Evolutionary conservation across 2,113 vertebrate species (phyloP), one percentile per base, ranked within the genome.

Genomic region (Lota lota): DNA sequence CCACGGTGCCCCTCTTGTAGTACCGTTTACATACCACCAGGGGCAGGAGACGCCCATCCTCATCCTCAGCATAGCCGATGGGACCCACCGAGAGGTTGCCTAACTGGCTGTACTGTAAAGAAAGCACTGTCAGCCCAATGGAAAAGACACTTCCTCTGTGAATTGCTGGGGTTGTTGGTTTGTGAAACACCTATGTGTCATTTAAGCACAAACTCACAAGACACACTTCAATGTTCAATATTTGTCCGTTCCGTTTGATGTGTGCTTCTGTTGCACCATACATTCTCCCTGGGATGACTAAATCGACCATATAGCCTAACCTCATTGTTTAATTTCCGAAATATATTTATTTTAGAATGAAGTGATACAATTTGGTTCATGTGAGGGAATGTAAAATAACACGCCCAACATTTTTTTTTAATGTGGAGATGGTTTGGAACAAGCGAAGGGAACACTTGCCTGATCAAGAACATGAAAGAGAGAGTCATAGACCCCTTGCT

Each of bases 381-480:
- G 2, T 14, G 1, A 33, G 28, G 28, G 7, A 33, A 33, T 4
- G 28, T 33, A 33, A 47, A 47, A 47, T 1, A 2, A 47, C 7
- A 47, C 40, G n/a, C n/a, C n/a, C n/a, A n/a, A n/a, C n/a, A n/a
- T n/a, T n/a, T n/a, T n/a, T n/a, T n/a, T n/a, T n/a, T n/a, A n/a
- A n/a, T n/a, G n/a, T n/a, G 28, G 28, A 33, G 28, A 33, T 33
- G 28, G 4, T 33, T 28, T 33, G 24, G 61, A 24, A 5, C 12
- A 7, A 11, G 33, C 24, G 8, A 11, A 33, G 67, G n/a, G 54
- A 20, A 60, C 5, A 85, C 93, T 89, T 91, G 90, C 97, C 94
- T 97, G 95, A 86, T 95, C 90, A 79, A 98, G 84, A 68, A 92
- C 89, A 82, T 94, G 91, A 87, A 93, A 94, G 65, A 99, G 91